A percentile compares a stretch with the other conserved stretches of the same genome.
phyloP scores from a whole-genome alignment of 2,797 vertebrate species.

The Molossus molossus region DNA sequence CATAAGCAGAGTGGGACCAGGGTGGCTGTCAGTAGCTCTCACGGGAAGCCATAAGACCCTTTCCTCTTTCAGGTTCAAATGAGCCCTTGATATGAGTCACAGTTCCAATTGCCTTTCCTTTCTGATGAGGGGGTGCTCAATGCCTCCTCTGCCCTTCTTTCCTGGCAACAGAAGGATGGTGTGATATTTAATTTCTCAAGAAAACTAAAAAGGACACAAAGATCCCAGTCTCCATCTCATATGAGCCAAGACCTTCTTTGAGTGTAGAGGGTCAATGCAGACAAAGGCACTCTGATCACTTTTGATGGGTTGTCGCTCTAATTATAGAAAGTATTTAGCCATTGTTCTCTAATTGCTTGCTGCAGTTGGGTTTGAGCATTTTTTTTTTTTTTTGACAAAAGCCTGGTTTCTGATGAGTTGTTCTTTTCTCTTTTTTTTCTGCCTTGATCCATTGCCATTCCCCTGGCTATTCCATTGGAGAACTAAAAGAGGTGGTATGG shows the following conservation, averaged over 20 bases:
- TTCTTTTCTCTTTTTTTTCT: neutral
- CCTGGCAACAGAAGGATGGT: conserved; percentile 83
- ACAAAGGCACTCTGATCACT: conserved; percentile 88
- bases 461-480: conserved; percentile 74
- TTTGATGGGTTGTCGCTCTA: conserved; percentile 86
- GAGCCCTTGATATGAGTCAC: conserved; percentile 62
- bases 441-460: conserved; percentile 37
- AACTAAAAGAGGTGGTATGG: conserved; percentile 73
- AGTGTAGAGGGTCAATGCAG: conserved; percentile 74
- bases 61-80: neutral
- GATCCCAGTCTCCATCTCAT: conserved; percentile 80
- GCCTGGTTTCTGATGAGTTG: conserved; percentile 72
- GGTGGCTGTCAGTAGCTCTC: neutral
- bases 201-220: conserved; percentile 84
- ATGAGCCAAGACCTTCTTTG: conserved; percentile 80
- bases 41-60: neutral
- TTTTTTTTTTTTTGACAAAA: conserved; percentile 80
- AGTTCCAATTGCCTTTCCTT: conserved; percentile 74
- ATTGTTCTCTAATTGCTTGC: conserved; percentile 89
- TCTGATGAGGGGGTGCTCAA: neutral
- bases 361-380: conserved; percentile 84
- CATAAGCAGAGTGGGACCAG: neutral
- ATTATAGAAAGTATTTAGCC: conserved; percentile 89
- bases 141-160: conserved; percentile 52
- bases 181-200: conserved; percentile 86